Evolutionary conservation across 2,888 invertebrate species (phyloP), one percentile per base, ranked within the genome.

Genomic region (Anoplius nigerrimus): DNA sequence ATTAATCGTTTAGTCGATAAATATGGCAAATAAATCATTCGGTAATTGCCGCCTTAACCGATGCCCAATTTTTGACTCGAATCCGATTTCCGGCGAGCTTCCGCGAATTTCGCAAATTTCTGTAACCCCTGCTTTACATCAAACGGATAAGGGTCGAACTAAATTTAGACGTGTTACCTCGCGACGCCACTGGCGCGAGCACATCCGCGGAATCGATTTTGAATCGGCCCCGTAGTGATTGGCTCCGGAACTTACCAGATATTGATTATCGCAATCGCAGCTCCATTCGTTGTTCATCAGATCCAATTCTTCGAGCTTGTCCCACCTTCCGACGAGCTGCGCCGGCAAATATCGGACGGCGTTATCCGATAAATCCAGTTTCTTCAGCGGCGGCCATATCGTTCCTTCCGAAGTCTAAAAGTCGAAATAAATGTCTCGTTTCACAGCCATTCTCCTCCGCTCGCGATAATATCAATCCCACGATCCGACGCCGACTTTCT

Each of bases 241-340:
- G 48, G 52, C 53, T 34, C 34, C 52, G 45, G 52, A 66, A 84
- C 83, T 85, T 16, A 95, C 92, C 89, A 96, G 91, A 92, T 94
- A 94, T 82, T 94, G 93, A 67, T 95, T 95, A 69, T 93, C 91
- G 81, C 94, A 95, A 85, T 95, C 95, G 84, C 96, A 97, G 24
- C 91, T 90, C 93, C 92, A 96, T 0, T 94, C 93, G 86, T 96
- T 96, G 79, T 91, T 91, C 43, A 92, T 91, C 8, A 97, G 90
- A 75, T 95, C 93, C 58, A 96, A 86, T 58, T 90, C 90, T 27
- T 91, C 89, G 16, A 97, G 85, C 27, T 91, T 88, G 79, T 94
- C 93, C 96, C 95, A 96, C 61, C 93, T 92, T 0, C 92, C 91
- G 2, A 94, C 75, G 51, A 94, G 87, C 15, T 91, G 90, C n/a